Evolutionary conservation across 1,140 invertebrate genomes (phyloP), one percentile per base, ranked within the genome.

Genomic region (Diprion similis): DNA sequence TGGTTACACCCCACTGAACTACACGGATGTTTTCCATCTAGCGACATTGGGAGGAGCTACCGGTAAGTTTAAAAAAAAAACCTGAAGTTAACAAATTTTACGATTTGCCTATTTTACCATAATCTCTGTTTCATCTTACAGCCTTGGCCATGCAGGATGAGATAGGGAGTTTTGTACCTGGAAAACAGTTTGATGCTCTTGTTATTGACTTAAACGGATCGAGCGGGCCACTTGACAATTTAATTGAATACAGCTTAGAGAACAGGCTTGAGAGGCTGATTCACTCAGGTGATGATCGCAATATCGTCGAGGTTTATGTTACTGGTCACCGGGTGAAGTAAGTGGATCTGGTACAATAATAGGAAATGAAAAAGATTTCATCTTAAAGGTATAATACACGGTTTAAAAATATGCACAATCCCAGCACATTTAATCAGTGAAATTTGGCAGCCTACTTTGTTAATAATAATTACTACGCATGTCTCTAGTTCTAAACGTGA

Each of bases 111-210:
- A 37, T 37, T 66, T 69, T 71, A 10, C 70, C 74, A 47, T 68
- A 10, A 71, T 71, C n/a, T 69, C 59, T 37, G 47, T 67, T 46
- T 78, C 78, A 73, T 77, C 75, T 90, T 90, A n/a, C 82, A 96
- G 96, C 94, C 18, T 84, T 97, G 19, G 89, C 90, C 6, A 80
- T 97, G 70, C 92, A 93, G 15, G 82, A 94, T 64, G 86, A 91
- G 81, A 91, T 95, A 66, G 96, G 96, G 17, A 96, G 93, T 84
- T 95, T 98, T 81, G 84, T 90, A 79, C 81, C 91, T 8, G 95
- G 94, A 47, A 97, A 97, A 84, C 90, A 95, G 72, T 97, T 98
- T 82, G 96, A 97, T 89, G 96, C 95, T 8, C 83, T 98, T 0
- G 75, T 95, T 1, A 83, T 94, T 68, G 92, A 94, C 79, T 82